Base-by-base conservation (phyloP, 2,888 invertebrate species). In the Bombylius major region DNA sequence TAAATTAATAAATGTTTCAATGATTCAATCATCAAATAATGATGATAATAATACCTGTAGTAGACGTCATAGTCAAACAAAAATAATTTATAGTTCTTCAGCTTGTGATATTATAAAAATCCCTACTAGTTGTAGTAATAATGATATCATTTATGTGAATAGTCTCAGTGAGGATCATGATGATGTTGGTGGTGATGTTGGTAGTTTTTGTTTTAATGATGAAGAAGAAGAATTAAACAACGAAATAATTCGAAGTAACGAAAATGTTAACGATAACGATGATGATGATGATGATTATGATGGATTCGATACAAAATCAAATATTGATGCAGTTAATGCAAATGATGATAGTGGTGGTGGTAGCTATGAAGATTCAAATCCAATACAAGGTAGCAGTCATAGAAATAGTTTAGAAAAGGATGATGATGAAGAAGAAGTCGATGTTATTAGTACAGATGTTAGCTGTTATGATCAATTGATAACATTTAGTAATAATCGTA, bases 331-430 rank as follows among this genome's bases (percentile, higher is more conserved):
- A 47, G 70, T 69, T 53, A 73, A 73, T 64, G 71, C 70, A 45
- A 71, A 72, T 56, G 71, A 72, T 58, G 71, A 73, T 58, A 72
- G 71, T 56, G 73, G 72, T 58, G 72, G 72, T 45, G 72, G 72
- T 60, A 73, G 73, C 64, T 72, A 72, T 57, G 72, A 72, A 60
- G 72, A 72, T 46, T 72, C 72, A 0, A 73, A 72, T 63, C 71
- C 73, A 2, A 62, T 72, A 58, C 72, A 72, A 62, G 47, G 54
- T 33, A 54, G 57, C 50, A 72, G 73, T 62, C 72, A 73, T 63
- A 68, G 72, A 7, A 72, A 72, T 54, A 73, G 73, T 54, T 62
- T 72, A 55, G 72, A 72, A 57, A 73, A 72, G 60, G 72, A 72
- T 47, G 72, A 72, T 52, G 71, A 72, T 56, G 56, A 56, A 45